phyloP scores from a whole-genome alignment of 2,797 vertebrate genomes.

The Podargus strigoides region DNA sequence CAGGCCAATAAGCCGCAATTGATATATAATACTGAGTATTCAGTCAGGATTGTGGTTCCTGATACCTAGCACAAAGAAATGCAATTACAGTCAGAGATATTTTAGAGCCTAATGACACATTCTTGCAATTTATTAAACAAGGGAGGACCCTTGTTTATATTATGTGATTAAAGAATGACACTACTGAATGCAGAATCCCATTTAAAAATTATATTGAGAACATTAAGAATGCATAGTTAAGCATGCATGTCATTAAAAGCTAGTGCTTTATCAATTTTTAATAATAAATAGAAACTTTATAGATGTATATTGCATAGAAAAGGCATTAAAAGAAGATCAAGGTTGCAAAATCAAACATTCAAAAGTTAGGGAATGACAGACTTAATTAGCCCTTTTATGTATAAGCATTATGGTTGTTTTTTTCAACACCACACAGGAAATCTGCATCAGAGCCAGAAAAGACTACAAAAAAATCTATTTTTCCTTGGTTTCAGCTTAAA shows the following conservation, averaged over 20 bases:
- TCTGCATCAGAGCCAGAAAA: not conserved
- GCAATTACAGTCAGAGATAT: not conserved
- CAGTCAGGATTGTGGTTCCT: not conserved
- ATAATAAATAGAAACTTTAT: not conserved
- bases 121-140: not conserved
- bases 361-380: not conserved
- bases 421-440: not conserved
- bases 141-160: not conserved
- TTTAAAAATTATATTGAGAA: not conserved
- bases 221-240: constrained; percentile 40
- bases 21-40: not conserved
- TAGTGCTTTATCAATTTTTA: constrained; percentile 39
- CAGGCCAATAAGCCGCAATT: not conserved
- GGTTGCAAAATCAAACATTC: constrained; percentile 6
- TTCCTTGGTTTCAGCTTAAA: not conserved
- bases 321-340: constrained; percentile 29
- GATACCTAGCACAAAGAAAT: not conserved
- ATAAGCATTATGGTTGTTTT: not conserved
- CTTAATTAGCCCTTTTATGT: not conserved
- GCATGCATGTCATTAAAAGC: constrained; percentile 7
- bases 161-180: constrained; percentile 2
- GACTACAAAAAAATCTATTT: not conserved
- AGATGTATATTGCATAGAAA: constrained; percentile 4
- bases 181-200: not conserved
- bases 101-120: not conserved